Conservation (phyloP, 2,797 vertebrate species). For the Sebastes matsubarae region DNA sequence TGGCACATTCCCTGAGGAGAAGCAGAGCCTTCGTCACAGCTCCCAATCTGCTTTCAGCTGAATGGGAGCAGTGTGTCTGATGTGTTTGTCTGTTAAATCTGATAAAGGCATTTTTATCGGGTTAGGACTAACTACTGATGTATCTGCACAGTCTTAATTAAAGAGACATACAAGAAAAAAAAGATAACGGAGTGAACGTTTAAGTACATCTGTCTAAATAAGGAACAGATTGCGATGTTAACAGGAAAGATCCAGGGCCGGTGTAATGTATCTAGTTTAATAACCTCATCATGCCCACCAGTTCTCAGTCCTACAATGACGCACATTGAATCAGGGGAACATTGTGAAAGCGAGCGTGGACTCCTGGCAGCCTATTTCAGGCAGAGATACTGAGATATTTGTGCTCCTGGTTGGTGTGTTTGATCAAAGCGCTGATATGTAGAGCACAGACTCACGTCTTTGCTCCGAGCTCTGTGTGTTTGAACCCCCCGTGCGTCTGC, state of each 20-base stretch:
- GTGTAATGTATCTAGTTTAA: constrained; percentile 21
- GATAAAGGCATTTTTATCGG: constrained; percentile 51
- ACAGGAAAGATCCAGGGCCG: background rate
- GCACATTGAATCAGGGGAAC: constrained; percentile 34
- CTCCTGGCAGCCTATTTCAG: constrained; percentile 35
- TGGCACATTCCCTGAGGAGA: constrained; percentile 53
- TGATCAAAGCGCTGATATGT: constrained; percentile 60
- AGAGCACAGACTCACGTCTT: constrained; percentile 29
- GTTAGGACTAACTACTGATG: constrained; percentile 29
- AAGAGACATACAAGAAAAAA: constrained; percentile 29
- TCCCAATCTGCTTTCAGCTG: constrained; percentile 36
- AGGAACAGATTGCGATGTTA: constrained; percentile 1
- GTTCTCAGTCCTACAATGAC: constrained; percentile 19
- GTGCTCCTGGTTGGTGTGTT: constrained; percentile 33
- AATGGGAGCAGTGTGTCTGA: constrained; percentile 5
- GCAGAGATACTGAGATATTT: constrained; percentile 47
- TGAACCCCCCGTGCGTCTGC: constrained; percentile 8
- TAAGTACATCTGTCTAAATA: constrained; percentile 21
- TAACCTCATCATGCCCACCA: constrained; percentile 30
- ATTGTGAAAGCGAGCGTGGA: constrained; percentile 21
- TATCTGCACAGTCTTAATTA: constrained; percentile 46
- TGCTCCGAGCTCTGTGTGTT: constrained; percentile 40
- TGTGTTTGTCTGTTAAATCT: constrained; percentile 41
- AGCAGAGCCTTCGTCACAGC: constrained; percentile 33
- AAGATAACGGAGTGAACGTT: constrained; percentile 20